Evolutionary conservation across 2,888 invertebrate genomes (phyloP).

Genomic region (Leptogaster cylindrica): DNA sequence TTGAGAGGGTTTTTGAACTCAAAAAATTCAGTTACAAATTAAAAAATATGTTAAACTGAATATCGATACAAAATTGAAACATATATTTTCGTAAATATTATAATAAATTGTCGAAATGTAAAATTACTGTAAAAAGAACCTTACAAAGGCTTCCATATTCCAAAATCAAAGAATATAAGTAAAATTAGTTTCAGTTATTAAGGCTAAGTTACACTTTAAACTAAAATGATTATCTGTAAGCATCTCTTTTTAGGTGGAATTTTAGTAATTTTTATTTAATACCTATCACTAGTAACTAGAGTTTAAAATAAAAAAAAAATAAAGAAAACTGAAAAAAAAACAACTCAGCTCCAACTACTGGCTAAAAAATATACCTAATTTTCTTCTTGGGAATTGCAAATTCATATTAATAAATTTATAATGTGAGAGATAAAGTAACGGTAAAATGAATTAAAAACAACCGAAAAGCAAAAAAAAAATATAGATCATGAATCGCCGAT

Average conservation of each 20-base stretch:
- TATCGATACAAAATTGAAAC: too few species aligned
- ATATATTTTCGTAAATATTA: too few species aligned
- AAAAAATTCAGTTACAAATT: too few species aligned
- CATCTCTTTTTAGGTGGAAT: conserved; percentile 39
- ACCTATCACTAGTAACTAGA: too few species aligned
- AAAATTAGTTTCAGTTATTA: conserved; percentile 29
- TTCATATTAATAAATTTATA: too few species aligned
- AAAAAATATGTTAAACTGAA: too few species aligned
- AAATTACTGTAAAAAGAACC: conserved; percentile 42
- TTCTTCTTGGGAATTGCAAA: too few species aligned
- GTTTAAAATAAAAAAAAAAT: too few species aligned
- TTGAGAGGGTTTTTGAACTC: too few species aligned
- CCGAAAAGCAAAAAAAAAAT: conserved; percentile 10
- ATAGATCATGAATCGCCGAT: conserved; percentile 1
- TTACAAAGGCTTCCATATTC: conserved; percentile 52
- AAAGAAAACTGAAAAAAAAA: too few species aligned
- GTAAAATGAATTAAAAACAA: too few species aligned
- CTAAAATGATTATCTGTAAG: conserved; percentile 33
- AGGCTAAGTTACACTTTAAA: conserved; percentile 20
- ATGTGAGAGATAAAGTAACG: too few species aligned
- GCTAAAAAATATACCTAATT: background rate
- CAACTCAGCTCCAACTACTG: background rate
- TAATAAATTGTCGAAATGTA: conserved; percentile 14
- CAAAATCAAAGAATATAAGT: conserved; percentile 48
- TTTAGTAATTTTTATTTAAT: conserved; percentile 36